Conservation (phyloP, 2,888 invertebrate species). For the Acanthosepion pharaonis region DNA sequence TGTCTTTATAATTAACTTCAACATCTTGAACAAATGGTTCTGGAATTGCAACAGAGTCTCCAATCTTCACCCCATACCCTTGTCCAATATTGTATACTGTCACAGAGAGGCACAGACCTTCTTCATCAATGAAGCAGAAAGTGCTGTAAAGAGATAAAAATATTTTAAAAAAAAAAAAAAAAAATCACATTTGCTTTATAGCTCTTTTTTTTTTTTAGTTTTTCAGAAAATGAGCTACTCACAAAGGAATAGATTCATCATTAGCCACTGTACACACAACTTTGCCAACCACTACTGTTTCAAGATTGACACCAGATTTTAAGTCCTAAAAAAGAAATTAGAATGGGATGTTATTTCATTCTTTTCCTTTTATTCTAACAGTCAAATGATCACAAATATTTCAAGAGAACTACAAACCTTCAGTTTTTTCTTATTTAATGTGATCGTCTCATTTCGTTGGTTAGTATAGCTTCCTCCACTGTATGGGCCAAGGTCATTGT, state of each 20-base stretch:
- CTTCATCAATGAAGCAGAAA: conserved; percentile 86
- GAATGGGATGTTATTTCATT: too few relatives aligned
- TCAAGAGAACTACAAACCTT: background rate
- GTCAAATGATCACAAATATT: too few relatives aligned
- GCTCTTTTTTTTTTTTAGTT: background rate
- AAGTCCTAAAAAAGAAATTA: conserved; percentile 75
- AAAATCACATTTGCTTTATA: too few relatives aligned
- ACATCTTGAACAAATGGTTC: conserved; percentile 82
- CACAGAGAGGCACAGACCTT: conserved; percentile 82
- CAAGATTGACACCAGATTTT: conserved; percentile 80
- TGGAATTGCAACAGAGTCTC: conserved; percentile 87
- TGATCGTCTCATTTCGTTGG: conserved; percentile 77
- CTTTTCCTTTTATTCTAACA: too few relatives aligned
- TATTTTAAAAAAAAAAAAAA: background rate
- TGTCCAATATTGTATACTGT: conserved; percentile 89
- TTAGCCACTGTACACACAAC: conserved; percentile 87
- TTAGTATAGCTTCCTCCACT: conserved; percentile 78
- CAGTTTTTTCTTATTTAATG: conserved; percentile 77
- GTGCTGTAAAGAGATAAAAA: conserved; percentile 78
- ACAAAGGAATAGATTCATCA: conserved; percentile 81
- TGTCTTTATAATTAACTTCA: conserved; percentile 78
- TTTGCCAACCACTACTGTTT: conserved; percentile 83
- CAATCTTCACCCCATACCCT: conserved; percentile 87
- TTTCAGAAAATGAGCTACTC: conserved; percentile 56
- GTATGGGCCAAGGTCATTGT: conserved; percentile 83